A percentile compares a stretch with the other conserved stretches of the same genome.
Conservation (phyloP, 1,140 invertebrate genomes). For the Megathymus violae region DNA sequence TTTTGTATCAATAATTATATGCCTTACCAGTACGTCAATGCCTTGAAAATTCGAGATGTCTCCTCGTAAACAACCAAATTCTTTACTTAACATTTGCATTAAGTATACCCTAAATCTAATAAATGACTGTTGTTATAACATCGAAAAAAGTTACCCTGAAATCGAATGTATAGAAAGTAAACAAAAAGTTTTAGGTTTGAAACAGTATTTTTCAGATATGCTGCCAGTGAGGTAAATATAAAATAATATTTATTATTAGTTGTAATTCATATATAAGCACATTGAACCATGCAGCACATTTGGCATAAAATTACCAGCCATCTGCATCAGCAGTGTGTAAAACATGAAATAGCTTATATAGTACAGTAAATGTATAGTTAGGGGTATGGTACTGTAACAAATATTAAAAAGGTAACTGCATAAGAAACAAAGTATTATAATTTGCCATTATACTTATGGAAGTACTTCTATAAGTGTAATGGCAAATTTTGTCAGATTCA, state of each 20-base stretch:
- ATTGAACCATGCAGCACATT: too few species aligned
- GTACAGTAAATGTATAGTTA: too few species aligned
- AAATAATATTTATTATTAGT: conserved; percentile 10
- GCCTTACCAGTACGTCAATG: background rate
- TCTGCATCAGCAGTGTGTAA: too few species aligned
- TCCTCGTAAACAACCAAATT: conserved; percentile 75
- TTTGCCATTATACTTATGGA: too few species aligned
- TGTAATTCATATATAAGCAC: conserved; percentile 10
- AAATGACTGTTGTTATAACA: conserved; percentile 75
- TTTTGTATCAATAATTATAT: too few species aligned
- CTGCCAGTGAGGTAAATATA: conserved; percentile 71
- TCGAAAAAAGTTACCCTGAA: conserved; percentile 70
- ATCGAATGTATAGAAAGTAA: conserved; percentile 66
- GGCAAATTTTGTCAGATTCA: too few species aligned
- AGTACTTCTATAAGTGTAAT: too few species aligned
- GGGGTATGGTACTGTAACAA: too few species aligned
- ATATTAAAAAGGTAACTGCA: too few species aligned
- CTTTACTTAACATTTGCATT: conserved; percentile 69
- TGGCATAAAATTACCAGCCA: too few species aligned
- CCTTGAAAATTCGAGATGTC: conserved; percentile 55
- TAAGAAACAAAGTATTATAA: too few species aligned
- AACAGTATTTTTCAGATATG: conserved; percentile 64
- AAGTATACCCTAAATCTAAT: conserved; percentile 73
- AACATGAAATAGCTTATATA: too few species aligned
- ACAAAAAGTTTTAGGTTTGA: conserved; percentile 58